phyloP scores from a whole-genome alignment of 2,888 invertebrate genomes.

The Aphrophora alni region DNA sequence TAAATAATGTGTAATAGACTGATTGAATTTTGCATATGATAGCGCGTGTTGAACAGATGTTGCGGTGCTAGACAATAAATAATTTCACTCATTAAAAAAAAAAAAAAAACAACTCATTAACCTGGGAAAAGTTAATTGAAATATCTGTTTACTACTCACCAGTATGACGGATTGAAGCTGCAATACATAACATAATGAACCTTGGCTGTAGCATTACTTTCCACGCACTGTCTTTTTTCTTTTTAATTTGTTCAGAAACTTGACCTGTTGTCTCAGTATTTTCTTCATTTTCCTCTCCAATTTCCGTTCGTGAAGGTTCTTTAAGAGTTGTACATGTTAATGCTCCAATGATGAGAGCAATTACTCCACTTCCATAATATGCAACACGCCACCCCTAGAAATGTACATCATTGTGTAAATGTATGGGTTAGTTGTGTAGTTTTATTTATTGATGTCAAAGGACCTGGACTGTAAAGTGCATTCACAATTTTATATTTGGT shows the following conservation, averaged over 20 bases:
- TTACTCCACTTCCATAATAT: slow-evolving; percentile 79
- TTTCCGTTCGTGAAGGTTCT: slow-evolving; percentile 78
- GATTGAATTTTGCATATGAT: too few species aligned
- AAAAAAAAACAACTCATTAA: too few species aligned
- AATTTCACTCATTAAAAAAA: too few species aligned
- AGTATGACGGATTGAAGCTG: slow-evolving; percentile 88
- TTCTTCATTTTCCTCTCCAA: slow-evolving; percentile 67
- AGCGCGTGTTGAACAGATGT: too few species aligned
- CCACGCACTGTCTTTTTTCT: slow-evolving; percentile 68
- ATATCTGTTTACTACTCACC: too few species aligned
- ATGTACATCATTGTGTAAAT: neutral
- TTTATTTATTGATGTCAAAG: too few species aligned
- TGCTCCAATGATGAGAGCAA: slow-evolving; percentile 73
- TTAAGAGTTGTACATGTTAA: slow-evolving; percentile 76
- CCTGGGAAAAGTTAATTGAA: too few species aligned
- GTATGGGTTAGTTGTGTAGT: too few species aligned
- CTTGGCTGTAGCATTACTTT: slow-evolving; percentile 78
- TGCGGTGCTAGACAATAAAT: too few species aligned
- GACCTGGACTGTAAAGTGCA: too few species aligned
- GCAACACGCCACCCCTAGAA: slow-evolving; percentile 81
- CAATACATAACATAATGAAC: slow-evolving; percentile 78
- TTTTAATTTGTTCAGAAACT: slow-evolving; percentile 48
- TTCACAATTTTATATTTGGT: too few species aligned
- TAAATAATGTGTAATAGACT: too few species aligned
- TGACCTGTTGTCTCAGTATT: slow-evolving; percentile 56